These are phyloP conservation scores for Porites cylindrica DNA, from an alignment of 92 coral and sea anemone species.

Conservation along the genomic window DNA sequence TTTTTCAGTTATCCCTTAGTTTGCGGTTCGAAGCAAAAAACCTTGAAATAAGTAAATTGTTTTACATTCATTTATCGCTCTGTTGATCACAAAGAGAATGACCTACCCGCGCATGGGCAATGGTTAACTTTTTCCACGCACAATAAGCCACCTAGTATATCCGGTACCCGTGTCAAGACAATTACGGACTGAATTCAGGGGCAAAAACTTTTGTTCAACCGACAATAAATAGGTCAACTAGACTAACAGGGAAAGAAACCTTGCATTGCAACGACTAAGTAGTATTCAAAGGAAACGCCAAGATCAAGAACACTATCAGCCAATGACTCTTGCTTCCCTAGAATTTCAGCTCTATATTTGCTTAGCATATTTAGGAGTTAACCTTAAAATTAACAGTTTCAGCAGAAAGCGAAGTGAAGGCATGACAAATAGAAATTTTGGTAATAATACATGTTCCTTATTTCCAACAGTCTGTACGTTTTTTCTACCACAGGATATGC, in stretches of 20 bases:
- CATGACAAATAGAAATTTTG: too few relatives aligned
- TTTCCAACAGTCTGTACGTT: too few relatives aligned
- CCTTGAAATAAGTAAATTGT: not conserved
- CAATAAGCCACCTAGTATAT: constrained; percentile 35
- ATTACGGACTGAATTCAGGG: not conserved
- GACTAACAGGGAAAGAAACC: not conserved
- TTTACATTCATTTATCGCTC: constrained; percentile 6
- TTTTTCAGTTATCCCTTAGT: not conserved
- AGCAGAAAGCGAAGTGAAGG: too few relatives aligned
- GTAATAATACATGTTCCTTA: too few relatives aligned
- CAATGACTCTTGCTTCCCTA: too few relatives aligned
- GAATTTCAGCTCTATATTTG: too few relatives aligned
- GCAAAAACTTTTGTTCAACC: not conserved
- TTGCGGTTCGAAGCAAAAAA: not conserved
- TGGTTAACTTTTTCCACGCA: not conserved
- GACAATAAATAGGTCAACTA: not conserved
- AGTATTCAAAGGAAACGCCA: too few relatives aligned
- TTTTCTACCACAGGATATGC: too few relatives aligned
- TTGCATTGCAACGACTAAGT: not conserved
- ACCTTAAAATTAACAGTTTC: too few relatives aligned
- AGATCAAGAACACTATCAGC: too few relatives aligned
- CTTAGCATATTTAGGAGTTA: too few relatives aligned
- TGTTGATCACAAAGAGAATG: not conserved
- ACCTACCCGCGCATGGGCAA: constrained; percentile 6
- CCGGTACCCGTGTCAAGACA: constrained; percentile 34